Evolutionary conservation across 2,888 invertebrate species (phyloP).

Genomic region (Cryptus armator): DNA sequence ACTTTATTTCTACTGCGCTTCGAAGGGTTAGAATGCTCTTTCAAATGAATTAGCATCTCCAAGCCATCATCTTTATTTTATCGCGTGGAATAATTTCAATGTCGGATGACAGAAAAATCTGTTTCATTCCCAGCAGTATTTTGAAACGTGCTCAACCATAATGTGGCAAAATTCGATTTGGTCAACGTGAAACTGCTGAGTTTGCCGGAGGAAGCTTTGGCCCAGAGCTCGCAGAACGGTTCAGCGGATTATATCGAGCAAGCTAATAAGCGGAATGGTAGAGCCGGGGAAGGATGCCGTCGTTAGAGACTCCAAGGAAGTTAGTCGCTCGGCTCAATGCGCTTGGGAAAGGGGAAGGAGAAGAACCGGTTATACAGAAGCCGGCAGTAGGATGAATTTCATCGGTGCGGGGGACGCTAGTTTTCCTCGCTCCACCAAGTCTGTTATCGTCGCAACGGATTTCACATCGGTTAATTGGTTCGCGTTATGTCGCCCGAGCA

Average conservation of each 20-base stretch:
- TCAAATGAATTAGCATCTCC: no score
- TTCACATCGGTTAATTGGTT: constrained; percentile 48
- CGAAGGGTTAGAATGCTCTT: no score
- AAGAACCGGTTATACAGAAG: constrained; percentile 3
- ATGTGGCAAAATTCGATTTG: constrained; percentile 22
- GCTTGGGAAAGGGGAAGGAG: constrained; percentile 29
- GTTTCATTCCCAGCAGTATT: not conserved
- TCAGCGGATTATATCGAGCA: constrained; percentile 37
- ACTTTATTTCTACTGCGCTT: no score
- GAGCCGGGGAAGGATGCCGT: constrained; percentile 48
- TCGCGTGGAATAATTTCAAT: not conserved
- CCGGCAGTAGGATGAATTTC: constrained; percentile 24
- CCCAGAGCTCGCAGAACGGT: constrained; percentile 18
- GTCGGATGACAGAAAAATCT: not conserved
- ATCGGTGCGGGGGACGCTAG: not conserved
- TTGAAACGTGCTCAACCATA: not conserved
- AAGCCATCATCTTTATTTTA: no score
- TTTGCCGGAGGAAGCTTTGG: constrained; percentile 16
- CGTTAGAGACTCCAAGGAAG: constrained; percentile 28
- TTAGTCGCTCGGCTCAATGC: constrained; percentile 38
- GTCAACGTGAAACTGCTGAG: constrained; percentile 6
- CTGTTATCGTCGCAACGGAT: constrained; percentile 42
- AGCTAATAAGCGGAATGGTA: constrained; percentile 62
- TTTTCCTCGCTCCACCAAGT: constrained; percentile 39
- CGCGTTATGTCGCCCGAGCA: constrained; percentile 17